Evolutionary conservation across 2,113 vertebrate species (phyloP), one percentile per base, ranked within the genome.

Genomic region (Nymphicus hollandicus): DNA sequence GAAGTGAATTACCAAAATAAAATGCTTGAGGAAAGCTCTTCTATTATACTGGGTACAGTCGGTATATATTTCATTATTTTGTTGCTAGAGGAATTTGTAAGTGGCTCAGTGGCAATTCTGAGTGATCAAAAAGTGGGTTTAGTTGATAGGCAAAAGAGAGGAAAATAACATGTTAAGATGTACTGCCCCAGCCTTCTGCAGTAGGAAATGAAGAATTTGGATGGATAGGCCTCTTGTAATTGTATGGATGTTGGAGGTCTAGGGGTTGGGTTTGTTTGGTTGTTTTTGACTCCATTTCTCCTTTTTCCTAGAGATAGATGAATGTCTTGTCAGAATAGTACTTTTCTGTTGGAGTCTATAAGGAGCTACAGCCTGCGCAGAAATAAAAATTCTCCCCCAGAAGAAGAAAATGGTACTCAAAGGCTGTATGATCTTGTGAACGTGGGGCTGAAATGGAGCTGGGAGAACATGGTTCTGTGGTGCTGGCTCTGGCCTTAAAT

Each of bases 11-110:
- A 63, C n/a, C 41, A 79, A 84, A 77, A 68, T 68, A 37, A 95
- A 73, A 78, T 60, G 6, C 53, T 63, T 89, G 60, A 84, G 47
- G n/a, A 94, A 80, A 80, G 8, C 9, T 70, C 23, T 88, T 89
- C 50, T 33, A 6, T 78, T 66, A 18, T 63, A 27, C 46, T 17
- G 6, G 58, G 46, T 19, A 33, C 35, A 66, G 20, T n/a, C 1
- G 12, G 47, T 61, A 13, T 55, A 7, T 52, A 12, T 80, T 73
- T 73, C 17, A 23, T 63, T 70, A 17, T 70, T 80, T 89, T 68
- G 9, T 53, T 88, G 12, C 41, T 70, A 35, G 46, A 58, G n/a
- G 74, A 63, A 7, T 63, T 20, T 41, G 5, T 82, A 61, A 41
- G 29, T 41, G 41, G 17, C 41, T 80, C 47, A 35, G 35, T 29